These are phyloP conservation scores for Vulpes lagopus DNA, from an alignment of 2,113 vertebrate species.

Conservation along the genomic window DNA sequence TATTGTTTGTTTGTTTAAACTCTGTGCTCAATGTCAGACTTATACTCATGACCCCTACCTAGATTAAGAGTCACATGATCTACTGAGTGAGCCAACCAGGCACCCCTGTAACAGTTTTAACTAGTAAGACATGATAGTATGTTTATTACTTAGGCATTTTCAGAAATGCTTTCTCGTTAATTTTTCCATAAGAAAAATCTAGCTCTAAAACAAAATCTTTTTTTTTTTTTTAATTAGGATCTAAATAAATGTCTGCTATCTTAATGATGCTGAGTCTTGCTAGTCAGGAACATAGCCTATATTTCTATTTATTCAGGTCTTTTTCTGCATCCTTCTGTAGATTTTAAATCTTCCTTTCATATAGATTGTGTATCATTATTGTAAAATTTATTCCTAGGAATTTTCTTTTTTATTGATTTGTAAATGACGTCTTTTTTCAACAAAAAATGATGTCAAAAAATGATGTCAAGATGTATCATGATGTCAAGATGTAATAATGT, in stretches of 20 bases:
- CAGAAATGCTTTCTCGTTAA: conserved; percentile 32
- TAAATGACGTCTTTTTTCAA: background rate
- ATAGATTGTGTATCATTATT: background rate
- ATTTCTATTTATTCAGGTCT: background rate
- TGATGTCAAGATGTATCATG: background rate
- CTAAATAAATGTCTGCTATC: background rate
- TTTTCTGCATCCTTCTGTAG: conserved; percentile 1
- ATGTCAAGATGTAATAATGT: background rate
- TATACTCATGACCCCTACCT: background rate
- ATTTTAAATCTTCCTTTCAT: conserved; percentile 16
- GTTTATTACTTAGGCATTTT: background rate
- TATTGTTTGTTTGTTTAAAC: background rate
- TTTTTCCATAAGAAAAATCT: background rate
- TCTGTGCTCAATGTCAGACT: background rate
- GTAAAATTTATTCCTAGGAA: conserved; percentile 3
- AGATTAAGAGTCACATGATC: background rate
- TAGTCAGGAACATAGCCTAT: background rate
- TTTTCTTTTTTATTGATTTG: background rate
- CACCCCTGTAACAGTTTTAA: background rate
- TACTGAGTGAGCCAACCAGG: background rate
- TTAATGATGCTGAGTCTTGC: background rate
- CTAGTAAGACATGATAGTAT: background rate
- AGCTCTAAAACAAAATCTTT: background rate
- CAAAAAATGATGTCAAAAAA: background rate
- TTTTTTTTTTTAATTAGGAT: background rate